Base-by-base conservation (phyloP, 2,888 invertebrate species). In the Latheticus oryzae region DNA sequence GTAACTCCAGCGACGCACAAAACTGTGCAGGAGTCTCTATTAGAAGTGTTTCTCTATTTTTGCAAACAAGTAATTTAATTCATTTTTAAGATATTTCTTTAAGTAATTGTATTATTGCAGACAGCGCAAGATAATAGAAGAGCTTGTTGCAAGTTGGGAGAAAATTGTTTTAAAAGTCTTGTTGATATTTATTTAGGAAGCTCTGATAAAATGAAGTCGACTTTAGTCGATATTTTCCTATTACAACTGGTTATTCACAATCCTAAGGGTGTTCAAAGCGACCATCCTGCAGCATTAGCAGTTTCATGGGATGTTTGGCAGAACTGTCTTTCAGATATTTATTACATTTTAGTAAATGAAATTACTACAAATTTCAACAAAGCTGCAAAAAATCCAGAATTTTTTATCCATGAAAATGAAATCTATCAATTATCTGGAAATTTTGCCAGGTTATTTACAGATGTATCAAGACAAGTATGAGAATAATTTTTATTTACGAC, bases 211-310 rank as follows among this genome's bases (percentile, higher is more conserved):
- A 60, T 73, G 35, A 75, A 72, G 58, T 65, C 71, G 19, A 73
- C 77, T 43, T 75, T 83, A 35, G 78, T 82, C 32, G 78, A 82
- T 57, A 79, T 83, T 61, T 73, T 83, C 11, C 65, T 81, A 2
- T 69, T 84, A n/a, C 81, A 84, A 73, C 64, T 84, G 7, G 72
- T 77, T 60, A 69, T 83, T 17, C 85, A 85, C 70, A 80, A 82
- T 72, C 84, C 84, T 0, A 73, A 76, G 47, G 82, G 83, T 12
- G 75, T 69, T 1, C 59, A 52, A 8, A 70, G 75, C 47, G 68
- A 65, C 3, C 54, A 76, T 13, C 64, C 73, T 11, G 70, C 72
- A 8, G 77, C 79, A 1, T 78, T 76, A 59, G 80, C 81, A 2
- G 64, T 66, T 43, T 68, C 79, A 54, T 78, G 78, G 77, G 62